Conservation (phyloP, 2,888 invertebrate species). For the Cerastis rubricosa region DNA sequence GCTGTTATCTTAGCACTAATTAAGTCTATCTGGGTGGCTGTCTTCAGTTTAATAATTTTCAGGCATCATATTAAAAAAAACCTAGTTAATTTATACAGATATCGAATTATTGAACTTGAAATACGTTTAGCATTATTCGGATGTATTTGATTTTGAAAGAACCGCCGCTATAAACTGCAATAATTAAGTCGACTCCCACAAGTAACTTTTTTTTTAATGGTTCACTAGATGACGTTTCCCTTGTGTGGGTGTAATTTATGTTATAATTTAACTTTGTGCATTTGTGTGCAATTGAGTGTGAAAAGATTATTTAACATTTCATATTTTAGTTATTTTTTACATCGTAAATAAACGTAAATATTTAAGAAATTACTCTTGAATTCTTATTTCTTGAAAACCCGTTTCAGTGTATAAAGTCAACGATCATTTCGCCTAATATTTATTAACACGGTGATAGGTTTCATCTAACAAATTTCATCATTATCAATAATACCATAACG, state of each 20-base stretch:
- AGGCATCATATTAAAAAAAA: background rate
- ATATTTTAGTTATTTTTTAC: constrained; percentile 61
- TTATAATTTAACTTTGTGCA: constrained; percentile 54
- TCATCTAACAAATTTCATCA: constrained; percentile 3
- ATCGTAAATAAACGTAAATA: constrained; percentile 63
- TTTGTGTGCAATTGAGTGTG: constrained; percentile 66
- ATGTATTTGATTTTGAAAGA: constrained; percentile 22
- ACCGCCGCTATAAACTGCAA: constrained; percentile 4
- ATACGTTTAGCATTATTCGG: constrained; percentile 11
- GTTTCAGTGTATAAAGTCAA: constrained; percentile 26
- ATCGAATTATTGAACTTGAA: constrained; percentile 12
- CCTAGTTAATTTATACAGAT: background rate
- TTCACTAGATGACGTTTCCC: constrained; percentile 29
- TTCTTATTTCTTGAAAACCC: constrained; percentile 59
- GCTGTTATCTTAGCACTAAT: background rate
- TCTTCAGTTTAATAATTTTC: background rate
- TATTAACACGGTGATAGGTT: constrained; percentile 26
- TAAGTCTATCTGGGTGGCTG: background rate
- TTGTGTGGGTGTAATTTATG: constrained; percentile 25
- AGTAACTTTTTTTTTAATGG: constrained; percentile 32
- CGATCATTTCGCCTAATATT: constrained; percentile 31
- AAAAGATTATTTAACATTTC: constrained; percentile 64
- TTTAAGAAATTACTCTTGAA: constrained; percentile 42
- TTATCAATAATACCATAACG: background rate
- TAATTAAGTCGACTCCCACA: background rate